Percentiles rank a stretch among this genome's conserved stretches.
Evolutionary conservation across 2,888 invertebrate species (phyloP).

Genomic region (Parascotia fuliginaria): DNA sequence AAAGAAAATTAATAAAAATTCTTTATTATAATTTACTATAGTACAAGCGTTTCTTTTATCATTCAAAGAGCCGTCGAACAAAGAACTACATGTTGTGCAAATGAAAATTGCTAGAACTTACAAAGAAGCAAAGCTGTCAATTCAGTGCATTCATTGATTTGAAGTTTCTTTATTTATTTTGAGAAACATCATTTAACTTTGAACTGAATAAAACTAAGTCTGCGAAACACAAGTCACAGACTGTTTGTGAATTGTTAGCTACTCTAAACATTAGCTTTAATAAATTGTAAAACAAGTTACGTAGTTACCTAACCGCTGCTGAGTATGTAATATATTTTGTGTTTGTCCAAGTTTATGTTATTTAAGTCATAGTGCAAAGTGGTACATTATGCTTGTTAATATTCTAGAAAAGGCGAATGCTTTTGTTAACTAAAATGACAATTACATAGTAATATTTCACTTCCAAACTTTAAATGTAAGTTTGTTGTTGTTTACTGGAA

Average conservation of each 20-base stretch:
- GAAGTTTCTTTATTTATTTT: not conserved
- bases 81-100: not conserved
- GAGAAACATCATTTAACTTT: slow-evolving; percentile 6
- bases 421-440: not conserved
- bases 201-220: not conserved
- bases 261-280: slow-evolving; percentile 5
- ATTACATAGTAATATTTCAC: no score
- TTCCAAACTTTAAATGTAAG: no score
- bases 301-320: not conserved
- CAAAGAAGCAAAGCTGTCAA: not conserved
- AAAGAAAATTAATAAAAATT: not conserved
- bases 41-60: not conserved
- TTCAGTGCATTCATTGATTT: slow-evolving; percentile 10
- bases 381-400: not conserved
- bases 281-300: slow-evolving; percentile 6
- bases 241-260: slow-evolving; percentile 5
- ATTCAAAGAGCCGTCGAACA: not conserved
- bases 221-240: slow-evolving; percentile 2
- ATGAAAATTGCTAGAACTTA: slow-evolving; percentile 4
- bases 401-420: not conserved
- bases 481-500: no score
- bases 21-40: not conserved
- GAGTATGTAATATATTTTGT: not conserved
- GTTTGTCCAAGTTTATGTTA: not conserved
- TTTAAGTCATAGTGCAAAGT: not conserved